These are phyloP conservation scores for Ormyrus rosae DNA, from an alignment of 2,888 invertebrate species.

Conservation along the genomic window DNA sequence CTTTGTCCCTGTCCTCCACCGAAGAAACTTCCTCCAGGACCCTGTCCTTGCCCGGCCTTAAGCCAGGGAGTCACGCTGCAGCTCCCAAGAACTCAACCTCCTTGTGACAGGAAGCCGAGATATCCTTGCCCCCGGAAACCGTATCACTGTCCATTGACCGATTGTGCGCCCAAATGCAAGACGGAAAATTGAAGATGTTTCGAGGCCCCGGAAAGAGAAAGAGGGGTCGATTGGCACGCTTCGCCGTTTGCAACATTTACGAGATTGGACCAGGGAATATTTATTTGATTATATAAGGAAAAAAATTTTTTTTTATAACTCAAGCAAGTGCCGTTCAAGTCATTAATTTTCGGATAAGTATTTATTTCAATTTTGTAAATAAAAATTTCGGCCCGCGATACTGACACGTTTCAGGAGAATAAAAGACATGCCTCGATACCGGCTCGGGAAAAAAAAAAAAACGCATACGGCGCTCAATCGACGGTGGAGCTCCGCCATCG, in stretches of 20 bases:
- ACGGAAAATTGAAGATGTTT: neutral
- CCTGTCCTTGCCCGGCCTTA: constrained; percentile 64
- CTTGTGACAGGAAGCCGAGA: constrained; percentile 59
- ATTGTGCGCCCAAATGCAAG: neutral
- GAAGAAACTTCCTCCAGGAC: constrained; percentile 66
- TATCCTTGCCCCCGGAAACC: constrained; percentile 47
- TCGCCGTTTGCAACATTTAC: constrained; percentile 1
- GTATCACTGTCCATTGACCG: constrained; percentile 55
- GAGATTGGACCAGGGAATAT: constrained; percentile 36
- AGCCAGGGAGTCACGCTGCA: constrained; percentile 15
- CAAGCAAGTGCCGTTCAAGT: constrained; percentile 46
- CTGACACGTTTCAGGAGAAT: neutral
- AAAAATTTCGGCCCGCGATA: neutral
- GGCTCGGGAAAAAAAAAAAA: constrained; percentile 14
- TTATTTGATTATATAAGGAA: constrained; percentile 44
- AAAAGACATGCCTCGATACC: neutral
- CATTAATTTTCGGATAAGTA: constrained; percentile 42
- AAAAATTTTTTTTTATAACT: constrained; percentile 40
- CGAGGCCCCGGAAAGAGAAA: neutral
- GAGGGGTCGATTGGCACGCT: constrained; percentile 19
- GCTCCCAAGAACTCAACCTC: constrained; percentile 34
- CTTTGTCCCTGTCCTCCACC: constrained; percentile 69
- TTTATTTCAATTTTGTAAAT: constrained; percentile 33
- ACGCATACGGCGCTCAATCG: neutral
- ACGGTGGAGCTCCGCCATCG: neutral